Base-by-base conservation (phyloP, 2,797 vertebrate genomes). In the Sebastes aleutianus region DNA sequence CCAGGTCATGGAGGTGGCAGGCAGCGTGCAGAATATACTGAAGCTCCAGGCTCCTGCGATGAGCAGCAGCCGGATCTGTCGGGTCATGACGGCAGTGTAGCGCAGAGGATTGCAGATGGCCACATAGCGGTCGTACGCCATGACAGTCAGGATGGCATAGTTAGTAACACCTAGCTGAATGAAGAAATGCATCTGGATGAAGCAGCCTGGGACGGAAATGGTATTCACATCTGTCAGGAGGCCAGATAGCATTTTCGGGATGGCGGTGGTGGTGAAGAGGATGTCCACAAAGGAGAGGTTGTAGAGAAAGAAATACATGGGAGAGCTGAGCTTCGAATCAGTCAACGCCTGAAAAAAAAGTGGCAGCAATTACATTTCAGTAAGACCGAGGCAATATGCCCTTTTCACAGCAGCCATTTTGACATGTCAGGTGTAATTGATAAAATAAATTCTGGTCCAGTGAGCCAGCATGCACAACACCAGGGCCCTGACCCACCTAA, bases 91-190 rank as follows among this genome's bases (percentile, higher is more conserved):
- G 20, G 88, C 64, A 0, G 75, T 53, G 56, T 95, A 95, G 3
- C 57, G 59, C 66, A 96, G 79, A 12, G 92, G 91, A 63, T 88
- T 85, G 69, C 79, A 80, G 43, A 94, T 92, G 43, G 92, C 93
- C 66, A 93, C 2, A 1, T 94, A 96, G 18, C 92, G 65, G 31
- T 96, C 96, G 7, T 93, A 96, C 1, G 96, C 95, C 96, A 95
- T 88, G 3, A 87, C 74, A 0, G 90, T 92, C 27, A 95, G 77
- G 34, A 91, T 16, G 0, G 80, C 70, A 0, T 79, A 87, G 8
- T 82, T 84, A 0, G 88, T 94, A 10, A 90, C 82, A 2, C 39
- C 80, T 10, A 91, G 80, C 5, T 92, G 91, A 4, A 89, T 82
- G 68, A 93, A 92, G 72, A 94, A 89, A 58, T 90, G 90, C 92